Conservation (phyloP, 2,888 invertebrate genomes). For the Notodonta dromedarius region DNA sequence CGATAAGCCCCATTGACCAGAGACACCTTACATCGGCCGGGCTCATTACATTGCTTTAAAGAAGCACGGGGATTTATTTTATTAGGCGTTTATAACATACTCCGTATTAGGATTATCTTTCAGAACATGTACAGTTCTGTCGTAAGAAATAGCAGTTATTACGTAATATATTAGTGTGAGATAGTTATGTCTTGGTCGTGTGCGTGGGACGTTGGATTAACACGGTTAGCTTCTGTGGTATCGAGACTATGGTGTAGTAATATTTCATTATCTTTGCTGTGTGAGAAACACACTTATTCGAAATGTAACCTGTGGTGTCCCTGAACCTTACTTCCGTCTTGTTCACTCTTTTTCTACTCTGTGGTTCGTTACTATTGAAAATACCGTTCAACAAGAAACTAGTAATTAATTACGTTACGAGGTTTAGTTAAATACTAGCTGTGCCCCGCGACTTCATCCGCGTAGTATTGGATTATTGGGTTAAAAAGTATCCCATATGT, state of each 20-base stretch:
- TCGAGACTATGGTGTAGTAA: not conserved
- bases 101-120: slow-evolving; percentile 35
- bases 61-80: slow-evolving; percentile 63
- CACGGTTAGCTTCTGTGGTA: not conserved
- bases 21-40: slow-evolving; percentile 66
- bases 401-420: too few species aligned
- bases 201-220: slow-evolving; percentile 6
- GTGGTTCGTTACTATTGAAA: too few species aligned
- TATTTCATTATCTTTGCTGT: not conserved
- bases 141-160: slow-evolving; percentile 10
- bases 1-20: slow-evolving; percentile 77
- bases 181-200: not conserved
- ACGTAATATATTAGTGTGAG: slow-evolving; percentile 6
- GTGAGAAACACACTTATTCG: not conserved
- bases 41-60: slow-evolving; percentile 71
- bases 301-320: too few species aligned
- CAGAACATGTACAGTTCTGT: slow-evolving; percentile 28
- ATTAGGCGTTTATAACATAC: slow-evolving; percentile 52
- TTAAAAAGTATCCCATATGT: too few species aligned
- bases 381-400: too few species aligned
- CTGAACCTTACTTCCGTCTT: too few species aligned
- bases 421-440: too few species aligned
- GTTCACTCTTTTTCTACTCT: too few species aligned
- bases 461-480: too few species aligned
- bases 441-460: too few species aligned